phyloP scores from a whole-genome alignment of 2,113 vertebrate genomes.

The Zosterops pallidus region DNA sequence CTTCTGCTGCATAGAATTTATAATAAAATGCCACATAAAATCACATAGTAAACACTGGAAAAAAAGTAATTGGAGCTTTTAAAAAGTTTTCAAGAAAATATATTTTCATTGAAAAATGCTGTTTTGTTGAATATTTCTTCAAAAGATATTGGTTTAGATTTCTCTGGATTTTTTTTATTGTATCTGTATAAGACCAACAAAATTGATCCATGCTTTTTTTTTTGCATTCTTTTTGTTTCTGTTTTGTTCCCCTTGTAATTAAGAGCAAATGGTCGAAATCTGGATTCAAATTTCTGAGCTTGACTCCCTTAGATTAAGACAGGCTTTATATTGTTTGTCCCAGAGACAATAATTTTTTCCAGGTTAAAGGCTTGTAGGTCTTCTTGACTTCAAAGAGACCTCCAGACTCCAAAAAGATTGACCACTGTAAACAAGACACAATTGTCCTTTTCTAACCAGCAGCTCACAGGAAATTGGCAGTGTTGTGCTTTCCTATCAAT shows the following conservation, averaged over 20 bases:
- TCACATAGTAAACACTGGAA: not conserved
- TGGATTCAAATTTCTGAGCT: not conserved
- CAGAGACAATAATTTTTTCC: not conserved
- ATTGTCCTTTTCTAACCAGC: not conserved
- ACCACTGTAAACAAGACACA: not conserved
- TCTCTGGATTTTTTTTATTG: not conserved
- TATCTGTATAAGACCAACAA: not conserved
- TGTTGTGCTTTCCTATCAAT: not conserved
- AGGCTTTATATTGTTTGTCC: not conserved
- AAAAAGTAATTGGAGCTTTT: not conserved
- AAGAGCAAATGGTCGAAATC: not conserved
- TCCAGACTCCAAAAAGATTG: not conserved
- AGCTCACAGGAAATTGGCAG: not conserved
- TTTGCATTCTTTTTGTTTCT: not conserved
- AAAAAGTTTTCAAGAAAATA: not conserved
- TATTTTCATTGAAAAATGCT: not conserved
- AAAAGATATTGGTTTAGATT: not conserved
- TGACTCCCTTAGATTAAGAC: not conserved
- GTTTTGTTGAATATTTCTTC: not conserved
- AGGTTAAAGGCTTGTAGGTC: not conserved
- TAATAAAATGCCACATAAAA: not conserved
- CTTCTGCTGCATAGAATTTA: not conserved
- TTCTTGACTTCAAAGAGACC: not conserved
- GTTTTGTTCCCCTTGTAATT: not conserved
- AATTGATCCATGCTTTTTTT: not conserved